Conservation (phyloP, 23 tunicate genomes). For the Ciona savignyi region DNA sequence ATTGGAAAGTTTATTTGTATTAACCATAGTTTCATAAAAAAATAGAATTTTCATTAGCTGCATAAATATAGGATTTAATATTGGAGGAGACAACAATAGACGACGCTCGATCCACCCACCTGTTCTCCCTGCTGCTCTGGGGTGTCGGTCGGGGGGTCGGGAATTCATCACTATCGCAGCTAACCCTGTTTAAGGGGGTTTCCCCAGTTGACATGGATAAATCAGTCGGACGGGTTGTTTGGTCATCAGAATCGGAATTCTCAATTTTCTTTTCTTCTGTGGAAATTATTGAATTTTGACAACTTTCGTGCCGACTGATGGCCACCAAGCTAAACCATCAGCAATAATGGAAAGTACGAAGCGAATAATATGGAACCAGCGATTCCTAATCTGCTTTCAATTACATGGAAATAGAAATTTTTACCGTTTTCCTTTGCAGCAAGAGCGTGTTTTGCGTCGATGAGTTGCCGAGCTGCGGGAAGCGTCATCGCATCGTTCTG, state of each 20-base stretch:
- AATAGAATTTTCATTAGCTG: no score
- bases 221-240: conserved; percentile 46
- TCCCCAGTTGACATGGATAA: background rate
- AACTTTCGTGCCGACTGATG: no score
- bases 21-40: background rate
- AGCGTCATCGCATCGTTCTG: conserved; percentile 25
- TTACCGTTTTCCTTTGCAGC: conserved; percentile 10
- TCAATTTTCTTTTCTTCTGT: conserved; percentile 11
- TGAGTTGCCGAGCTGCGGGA: conserved; percentile 26
- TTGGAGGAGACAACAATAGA: no score
- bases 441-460: conserved; percentile 18
- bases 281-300: no score
- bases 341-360: no score
- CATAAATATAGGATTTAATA: no score
- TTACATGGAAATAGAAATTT: no score
- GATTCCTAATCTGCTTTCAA: no score
- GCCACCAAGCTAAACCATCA: no score
- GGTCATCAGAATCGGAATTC: conserved; percentile 11
- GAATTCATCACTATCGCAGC: conserved; percentile 80
- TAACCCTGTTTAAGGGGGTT: background rate
- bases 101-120: conserved; percentile 45
- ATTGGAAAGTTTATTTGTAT: background rate
- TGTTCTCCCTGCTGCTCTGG: conserved; percentile 87
- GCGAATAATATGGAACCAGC: no score
- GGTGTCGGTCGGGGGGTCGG: conserved; percentile 79